Evolutionary conservation across 2,888 invertebrate species (phyloP), one percentile per base, ranked within the genome.

Genomic region (Criorhina ranunculi): DNA sequence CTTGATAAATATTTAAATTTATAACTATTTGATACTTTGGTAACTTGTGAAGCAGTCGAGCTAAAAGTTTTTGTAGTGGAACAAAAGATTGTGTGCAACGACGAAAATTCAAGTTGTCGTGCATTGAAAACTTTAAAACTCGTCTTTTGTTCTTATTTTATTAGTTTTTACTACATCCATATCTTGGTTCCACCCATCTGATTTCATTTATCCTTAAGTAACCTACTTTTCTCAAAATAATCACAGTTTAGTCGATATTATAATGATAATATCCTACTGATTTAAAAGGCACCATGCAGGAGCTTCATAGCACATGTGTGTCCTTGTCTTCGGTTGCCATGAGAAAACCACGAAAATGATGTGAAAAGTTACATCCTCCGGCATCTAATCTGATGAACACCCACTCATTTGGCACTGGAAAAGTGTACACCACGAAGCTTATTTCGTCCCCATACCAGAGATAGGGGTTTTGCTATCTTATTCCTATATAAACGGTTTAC

Each of bases 281-380:
- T 55, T 62, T 44, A 42, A 35, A 24, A 35, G 44, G 44, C 60
- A 60, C 9, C 42, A 17, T 60, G 33, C 44, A 8, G 31, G 8
- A 70, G 12, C 12, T 5, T 31, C 57, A 46, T 17, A 33, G 5
- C 9, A 46, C 37, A 67, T 15, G 31, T 24, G 31, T 4, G 6
- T 49, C 7, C 12, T 31, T 12, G 17, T 66, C 53, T 51, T 59
- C 9, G 40, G 37, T 57, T 55, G 31, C 35, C 44, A 35, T 17
- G n/a, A 51, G 19, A 53, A 66, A 66, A 77, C 72, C 72, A 72
- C 70, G 51, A 60, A 76, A 77, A 72, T 72, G 46, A 82, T 82
- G 77, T 66, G 82, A 82, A 82, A 82, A 82, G 72, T 82, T 82
- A 59, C 72, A 72, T 82, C 77, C 77, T 72, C 31, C 15, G 7